Conservation (phyloP, 2,888 invertebrate genomes). For the Crioceris asparagi region DNA sequence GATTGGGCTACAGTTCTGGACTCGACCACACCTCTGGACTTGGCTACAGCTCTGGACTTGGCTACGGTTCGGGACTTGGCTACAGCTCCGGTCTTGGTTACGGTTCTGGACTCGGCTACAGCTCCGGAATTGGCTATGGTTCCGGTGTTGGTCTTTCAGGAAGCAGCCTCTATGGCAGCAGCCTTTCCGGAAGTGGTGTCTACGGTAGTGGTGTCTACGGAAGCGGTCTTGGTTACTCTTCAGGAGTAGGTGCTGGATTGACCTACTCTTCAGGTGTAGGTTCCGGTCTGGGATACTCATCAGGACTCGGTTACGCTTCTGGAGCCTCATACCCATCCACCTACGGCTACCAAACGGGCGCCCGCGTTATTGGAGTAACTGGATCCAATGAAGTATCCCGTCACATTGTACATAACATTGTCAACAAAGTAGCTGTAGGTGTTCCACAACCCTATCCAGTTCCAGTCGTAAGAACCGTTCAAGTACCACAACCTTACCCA, state of each 20-base stretch:
- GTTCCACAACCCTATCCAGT: conserved; percentile 33
- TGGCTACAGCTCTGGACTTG: too few species aligned
- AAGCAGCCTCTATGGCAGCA: conserved; percentile 2
- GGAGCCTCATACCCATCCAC: too few species aligned
- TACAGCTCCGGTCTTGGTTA: background rate
- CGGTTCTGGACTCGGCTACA: background rate
- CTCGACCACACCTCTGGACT: too few species aligned
- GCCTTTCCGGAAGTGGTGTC: conserved; percentile 6
- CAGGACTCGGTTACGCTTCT: background rate
- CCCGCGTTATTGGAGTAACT: conserved; percentile 3
- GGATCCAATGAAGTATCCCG: conserved; percentile 11
- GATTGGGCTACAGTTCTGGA: conserved; percentile 4
- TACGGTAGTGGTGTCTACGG: conserved; percentile 1
- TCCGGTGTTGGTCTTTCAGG: too few species aligned
- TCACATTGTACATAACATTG: conserved; percentile 23
- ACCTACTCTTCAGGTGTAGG: background rate
- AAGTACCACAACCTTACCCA: conserved; percentile 30
- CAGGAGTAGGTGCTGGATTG: background rate
- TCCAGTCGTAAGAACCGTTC: conserved; percentile 24
- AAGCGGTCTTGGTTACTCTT: background rate
- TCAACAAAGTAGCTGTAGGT: conserved; percentile 25
- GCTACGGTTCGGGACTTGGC: conserved; percentile 4
- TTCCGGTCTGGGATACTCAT: conserved; percentile 1
- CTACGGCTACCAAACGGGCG: too few species aligned
- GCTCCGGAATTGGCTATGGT: too few species aligned